phyloP scores from a whole-genome alignment of 2,113 vertebrate species.

The Thinocorus orbignyianus region DNA sequence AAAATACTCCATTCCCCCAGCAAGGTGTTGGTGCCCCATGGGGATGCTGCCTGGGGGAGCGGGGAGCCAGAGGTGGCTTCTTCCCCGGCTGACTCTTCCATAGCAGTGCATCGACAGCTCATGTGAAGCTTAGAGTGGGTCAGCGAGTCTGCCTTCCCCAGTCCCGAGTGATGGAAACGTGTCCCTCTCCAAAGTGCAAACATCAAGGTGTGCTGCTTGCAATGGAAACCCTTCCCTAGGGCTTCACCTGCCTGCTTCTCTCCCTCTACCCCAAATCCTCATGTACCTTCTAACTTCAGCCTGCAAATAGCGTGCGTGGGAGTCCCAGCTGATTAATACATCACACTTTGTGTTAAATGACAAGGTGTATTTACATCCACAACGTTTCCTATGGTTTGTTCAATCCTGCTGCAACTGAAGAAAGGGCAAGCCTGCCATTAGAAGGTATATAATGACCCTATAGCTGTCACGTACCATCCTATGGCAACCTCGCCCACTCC shows the following conservation, averaged over 20 bases:
- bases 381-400: fast-evolving
- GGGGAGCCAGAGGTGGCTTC: too few relatives aligned
- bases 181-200: background rate
- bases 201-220: background rate
- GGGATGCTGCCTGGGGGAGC: background rate
- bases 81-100: background rate
- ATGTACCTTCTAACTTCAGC: background rate
- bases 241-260: background rate
- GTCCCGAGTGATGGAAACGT: fast-evolving
- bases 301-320: background rate
- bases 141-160: background rate
- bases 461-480: background rate
- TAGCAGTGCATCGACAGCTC: fast-evolving
- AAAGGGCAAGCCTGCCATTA: background rate
- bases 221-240: background rate
- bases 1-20: fast-evolving
- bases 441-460: background rate
- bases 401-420: background rate
- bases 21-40: fast-evolving
- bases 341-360: background rate
- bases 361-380: background rate
- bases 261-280: background rate
- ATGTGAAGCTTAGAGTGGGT: fast-evolving
- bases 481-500: background rate
- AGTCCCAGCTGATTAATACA: too few relatives aligned